These are phyloP conservation scores for Sapajus apella DNA, from an alignment of 2,113 vertebrate species.

Conservation along the genomic window DNA sequence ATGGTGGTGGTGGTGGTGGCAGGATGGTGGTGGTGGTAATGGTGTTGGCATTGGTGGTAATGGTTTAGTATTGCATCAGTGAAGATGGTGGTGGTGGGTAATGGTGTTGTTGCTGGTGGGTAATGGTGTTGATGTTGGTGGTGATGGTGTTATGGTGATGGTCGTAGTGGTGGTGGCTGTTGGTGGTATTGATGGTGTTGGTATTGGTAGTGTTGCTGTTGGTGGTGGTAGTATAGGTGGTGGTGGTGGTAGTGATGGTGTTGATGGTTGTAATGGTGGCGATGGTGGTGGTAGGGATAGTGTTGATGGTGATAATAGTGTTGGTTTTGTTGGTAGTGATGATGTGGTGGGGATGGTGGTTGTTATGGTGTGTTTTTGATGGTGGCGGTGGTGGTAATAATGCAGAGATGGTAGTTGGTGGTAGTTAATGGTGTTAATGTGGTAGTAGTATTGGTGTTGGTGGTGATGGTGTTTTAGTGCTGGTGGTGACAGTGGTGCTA, in stretches of 20 bases:
- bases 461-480: not conserved
- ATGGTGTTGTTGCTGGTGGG: no score
- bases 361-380: no score
- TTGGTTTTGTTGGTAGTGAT: not conserved
- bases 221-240: rapidly evolving
- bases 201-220: no score
- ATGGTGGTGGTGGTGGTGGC: no score
- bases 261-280: not conserved
- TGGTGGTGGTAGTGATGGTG: not conserved
- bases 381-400: not conserved
- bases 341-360: no score
- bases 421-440: not conserved
- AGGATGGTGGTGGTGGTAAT: no score
- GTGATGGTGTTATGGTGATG: no score
- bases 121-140: not conserved
- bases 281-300: not conserved
- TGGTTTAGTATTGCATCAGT: no score
- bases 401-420: not conserved
- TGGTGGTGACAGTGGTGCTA: not conserved
- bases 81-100: not conserved
- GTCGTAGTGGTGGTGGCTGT: no score
- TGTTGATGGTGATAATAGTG: not conserved
- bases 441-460: not conserved
- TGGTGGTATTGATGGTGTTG: no score
- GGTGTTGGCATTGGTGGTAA: not conserved